These are phyloP conservation scores for Pluvianellus socialis DNA, from an alignment of 2,113 vertebrate genomes.

Conservation along the genomic window DNA sequence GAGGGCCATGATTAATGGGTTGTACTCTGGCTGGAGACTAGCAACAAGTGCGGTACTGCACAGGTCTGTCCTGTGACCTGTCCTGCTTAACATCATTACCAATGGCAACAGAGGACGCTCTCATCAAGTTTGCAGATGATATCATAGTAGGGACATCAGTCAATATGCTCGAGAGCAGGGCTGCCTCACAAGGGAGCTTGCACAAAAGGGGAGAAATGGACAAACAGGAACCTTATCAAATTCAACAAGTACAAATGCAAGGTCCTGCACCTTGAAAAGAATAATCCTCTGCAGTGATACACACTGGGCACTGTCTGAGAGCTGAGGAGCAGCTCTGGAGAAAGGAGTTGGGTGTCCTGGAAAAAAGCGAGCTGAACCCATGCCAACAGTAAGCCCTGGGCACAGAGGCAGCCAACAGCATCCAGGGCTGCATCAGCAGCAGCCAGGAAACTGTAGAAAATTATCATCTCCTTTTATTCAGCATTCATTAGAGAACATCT, in stretches of 20 bases:
- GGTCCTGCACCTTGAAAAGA: neutral
- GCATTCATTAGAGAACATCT: neutral
- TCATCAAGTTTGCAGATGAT: neutral
- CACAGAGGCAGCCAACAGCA: neutral
- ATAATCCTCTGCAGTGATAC: neutral
- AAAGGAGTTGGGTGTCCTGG: neutral
- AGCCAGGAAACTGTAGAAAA: neutral
- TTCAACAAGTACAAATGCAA: neutral
- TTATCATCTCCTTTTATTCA: neutral
- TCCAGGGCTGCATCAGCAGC: neutral
- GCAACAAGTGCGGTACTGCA: neutral
- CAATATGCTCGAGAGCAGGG: neutral
- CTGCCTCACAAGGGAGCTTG: neutral
- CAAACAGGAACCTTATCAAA: neutral
- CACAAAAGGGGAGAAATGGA: neutral
- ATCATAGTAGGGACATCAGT: neutral
- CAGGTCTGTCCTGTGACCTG: neutral
- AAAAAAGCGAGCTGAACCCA: neutral
- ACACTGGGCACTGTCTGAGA: accelerated
- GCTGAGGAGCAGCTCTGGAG: neutral
- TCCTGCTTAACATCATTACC: neutral
- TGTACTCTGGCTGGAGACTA: neutral
- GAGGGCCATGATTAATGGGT: neutral
- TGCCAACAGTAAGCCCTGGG: neutral
- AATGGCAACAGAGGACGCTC: accelerated